Evolutionary conservation across 2,113 vertebrate species (phyloP).

Genomic region (Loxodonta africana): DNA sequence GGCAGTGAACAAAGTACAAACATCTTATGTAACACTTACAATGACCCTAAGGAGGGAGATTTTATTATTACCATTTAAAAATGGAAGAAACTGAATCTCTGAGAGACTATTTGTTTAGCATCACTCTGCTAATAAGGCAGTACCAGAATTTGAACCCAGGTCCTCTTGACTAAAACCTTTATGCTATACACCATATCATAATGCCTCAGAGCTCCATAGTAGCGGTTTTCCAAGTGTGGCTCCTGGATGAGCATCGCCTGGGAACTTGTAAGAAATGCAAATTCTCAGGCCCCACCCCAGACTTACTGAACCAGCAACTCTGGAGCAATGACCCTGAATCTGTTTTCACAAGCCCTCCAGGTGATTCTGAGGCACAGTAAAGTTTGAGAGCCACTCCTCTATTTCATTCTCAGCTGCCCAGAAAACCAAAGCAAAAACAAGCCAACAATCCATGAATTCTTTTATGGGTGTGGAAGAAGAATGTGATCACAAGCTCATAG

Average conservation of each 20-base stretch:
- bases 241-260: background rate
- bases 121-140: background rate
- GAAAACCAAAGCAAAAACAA: conserved; percentile 17
- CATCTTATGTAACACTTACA: background rate
- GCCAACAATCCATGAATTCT: conserved; percentile 46
- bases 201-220: background rate
- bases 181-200: background rate
- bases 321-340: background rate
- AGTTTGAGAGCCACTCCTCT: background rate
- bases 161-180: background rate
- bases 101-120: conserved; percentile 14
- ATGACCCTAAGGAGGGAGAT: background rate
- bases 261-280: background rate
- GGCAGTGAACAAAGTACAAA: background rate
- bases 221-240: background rate
- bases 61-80: conserved; percentile 34
- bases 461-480: conserved; percentile 22
- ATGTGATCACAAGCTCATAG: conserved; percentile 60
- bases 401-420: background rate
- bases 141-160: background rate
- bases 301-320: background rate
- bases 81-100: background rate
- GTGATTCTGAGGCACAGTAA: background rate
- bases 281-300: background rate
- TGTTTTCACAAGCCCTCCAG: background rate